Conservation (phyloP, 2,888 invertebrate genomes). For the Theretra japonica region DNA sequence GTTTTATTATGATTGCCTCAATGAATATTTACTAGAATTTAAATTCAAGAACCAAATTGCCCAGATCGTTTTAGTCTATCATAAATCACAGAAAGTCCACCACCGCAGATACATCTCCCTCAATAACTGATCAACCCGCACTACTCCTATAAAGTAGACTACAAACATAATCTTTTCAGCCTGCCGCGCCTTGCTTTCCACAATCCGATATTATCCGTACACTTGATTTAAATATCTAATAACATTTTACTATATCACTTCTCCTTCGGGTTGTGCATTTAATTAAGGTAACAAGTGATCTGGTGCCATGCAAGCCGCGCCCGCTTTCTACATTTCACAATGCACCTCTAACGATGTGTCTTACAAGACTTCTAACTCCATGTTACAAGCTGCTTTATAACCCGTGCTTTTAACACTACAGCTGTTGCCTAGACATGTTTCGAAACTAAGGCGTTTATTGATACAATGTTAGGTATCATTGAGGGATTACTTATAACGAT, state of each 20-base stretch:
- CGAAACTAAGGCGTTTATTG: not conserved
- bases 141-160: not conserved
- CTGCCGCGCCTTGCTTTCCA: slow-evolving; percentile 1
- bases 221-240: slow-evolving; percentile 18
- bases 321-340: slow-evolving; percentile 25
- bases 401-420: slow-evolving; percentile 12
- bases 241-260: slow-evolving; percentile 4
- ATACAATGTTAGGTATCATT: not conserved
- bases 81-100: not conserved
- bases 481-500: too few relatives aligned
- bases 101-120: not conserved
- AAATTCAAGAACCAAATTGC: too few relatives aligned
- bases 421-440: slow-evolving; percentile 19
- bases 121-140: not conserved
- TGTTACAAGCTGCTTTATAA: slow-evolving; percentile 16
- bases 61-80: too few relatives aligned
- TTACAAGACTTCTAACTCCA: not conserved
- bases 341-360: slow-evolving; percentile 22
- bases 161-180: not conserved
- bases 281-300: slow-evolving; percentile 9
- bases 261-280: not conserved
- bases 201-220: slow-evolving; percentile 11
- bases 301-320: slow-evolving; percentile 19
- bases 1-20: too few relatives aligned
- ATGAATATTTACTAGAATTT: too few relatives aligned